Evolutionary conservation across 2,797 vertebrate species (phyloP).

Genomic region (Cossypha heuglini): DNA sequence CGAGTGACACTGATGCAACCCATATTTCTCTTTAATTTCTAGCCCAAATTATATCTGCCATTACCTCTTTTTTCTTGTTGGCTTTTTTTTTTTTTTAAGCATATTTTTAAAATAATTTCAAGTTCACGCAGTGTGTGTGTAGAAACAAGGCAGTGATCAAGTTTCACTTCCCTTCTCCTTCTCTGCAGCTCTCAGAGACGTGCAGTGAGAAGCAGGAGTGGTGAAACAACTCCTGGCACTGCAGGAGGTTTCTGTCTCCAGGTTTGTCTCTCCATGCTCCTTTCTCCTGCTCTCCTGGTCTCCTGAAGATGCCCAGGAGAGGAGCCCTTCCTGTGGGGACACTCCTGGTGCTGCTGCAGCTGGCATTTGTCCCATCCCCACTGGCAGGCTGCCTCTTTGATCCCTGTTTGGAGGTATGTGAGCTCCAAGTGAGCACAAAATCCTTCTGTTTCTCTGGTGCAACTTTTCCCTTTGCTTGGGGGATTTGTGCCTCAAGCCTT

Average conservation of each 20-base stretch:
- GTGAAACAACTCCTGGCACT: background rate
- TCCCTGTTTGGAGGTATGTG: slow-evolving; percentile 72
- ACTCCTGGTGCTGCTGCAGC: background rate
- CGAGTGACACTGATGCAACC: background rate
- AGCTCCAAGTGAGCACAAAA: background rate
- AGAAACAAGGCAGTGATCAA: background rate
- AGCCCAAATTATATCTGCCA: background rate
- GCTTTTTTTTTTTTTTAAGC: too few relatives aligned
- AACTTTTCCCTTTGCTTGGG: background rate
- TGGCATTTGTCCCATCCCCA: background rate
- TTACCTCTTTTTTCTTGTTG: background rate
- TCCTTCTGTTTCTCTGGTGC: background rate
- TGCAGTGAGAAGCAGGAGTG: background rate
- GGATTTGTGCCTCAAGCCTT: background rate
- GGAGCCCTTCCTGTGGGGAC: background rate
- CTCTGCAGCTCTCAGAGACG: background rate
- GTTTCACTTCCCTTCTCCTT: slow-evolving; percentile 25
- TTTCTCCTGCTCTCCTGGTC: background rate
- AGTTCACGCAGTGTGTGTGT: background rate
- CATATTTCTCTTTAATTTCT: background rate
- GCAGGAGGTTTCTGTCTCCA: background rate
- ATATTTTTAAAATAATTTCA: background rate
- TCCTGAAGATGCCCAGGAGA: slow-evolving; percentile 44
- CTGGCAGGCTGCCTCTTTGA: background rate
- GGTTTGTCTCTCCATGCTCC: background rate